Evolutionary conservation across 2,888 invertebrate species (phyloP).

Genomic region (Mermis nigrescens): DNA sequence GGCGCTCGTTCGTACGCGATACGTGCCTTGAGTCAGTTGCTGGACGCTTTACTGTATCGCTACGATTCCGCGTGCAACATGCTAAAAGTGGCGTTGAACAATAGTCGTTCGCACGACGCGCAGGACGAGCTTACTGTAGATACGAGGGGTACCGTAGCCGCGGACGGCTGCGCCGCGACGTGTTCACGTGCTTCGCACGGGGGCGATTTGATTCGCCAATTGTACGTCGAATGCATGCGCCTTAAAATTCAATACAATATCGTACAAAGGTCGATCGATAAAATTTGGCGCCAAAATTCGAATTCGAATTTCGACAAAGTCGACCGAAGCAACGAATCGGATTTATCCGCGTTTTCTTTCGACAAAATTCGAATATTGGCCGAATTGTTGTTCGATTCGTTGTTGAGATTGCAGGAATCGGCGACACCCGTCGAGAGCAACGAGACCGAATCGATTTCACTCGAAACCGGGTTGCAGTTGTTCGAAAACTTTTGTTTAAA

Average conservation of each 20-base stretch:
- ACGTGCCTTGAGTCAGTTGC: too few species aligned
- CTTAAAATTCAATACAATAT: conserved; percentile 73
- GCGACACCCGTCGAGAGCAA: too few species aligned
- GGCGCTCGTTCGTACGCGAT: too few species aligned
- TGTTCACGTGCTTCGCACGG: not conserved
- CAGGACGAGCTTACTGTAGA: not conserved
- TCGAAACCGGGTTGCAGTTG: too few species aligned
- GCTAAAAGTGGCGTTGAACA: conserved; percentile 51
- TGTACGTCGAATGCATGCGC: conserved; percentile 58
- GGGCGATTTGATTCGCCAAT: conserved; percentile 38
- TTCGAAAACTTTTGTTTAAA: too few species aligned
- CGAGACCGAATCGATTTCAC: too few species aligned
- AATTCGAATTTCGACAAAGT: not conserved
- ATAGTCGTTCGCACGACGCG: not conserved
- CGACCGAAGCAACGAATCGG: not conserved
- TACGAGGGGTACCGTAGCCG: too few species aligned
- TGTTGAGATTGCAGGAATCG: conserved; percentile 47
- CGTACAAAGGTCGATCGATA: conserved; percentile 52
- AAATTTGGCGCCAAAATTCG: conserved; percentile 36
- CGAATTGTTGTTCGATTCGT: conserved; percentile 59
- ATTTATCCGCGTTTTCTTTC: not conserved
- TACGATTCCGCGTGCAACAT: conserved; percentile 65
- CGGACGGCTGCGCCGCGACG: too few species aligned
- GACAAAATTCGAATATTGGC: conserved; percentile 64
- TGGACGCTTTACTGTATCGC: conserved; percentile 59